phyloP scores from a whole-genome alignment of 2,797 vertebrate species.

The Brachymystax lenok region DNA sequence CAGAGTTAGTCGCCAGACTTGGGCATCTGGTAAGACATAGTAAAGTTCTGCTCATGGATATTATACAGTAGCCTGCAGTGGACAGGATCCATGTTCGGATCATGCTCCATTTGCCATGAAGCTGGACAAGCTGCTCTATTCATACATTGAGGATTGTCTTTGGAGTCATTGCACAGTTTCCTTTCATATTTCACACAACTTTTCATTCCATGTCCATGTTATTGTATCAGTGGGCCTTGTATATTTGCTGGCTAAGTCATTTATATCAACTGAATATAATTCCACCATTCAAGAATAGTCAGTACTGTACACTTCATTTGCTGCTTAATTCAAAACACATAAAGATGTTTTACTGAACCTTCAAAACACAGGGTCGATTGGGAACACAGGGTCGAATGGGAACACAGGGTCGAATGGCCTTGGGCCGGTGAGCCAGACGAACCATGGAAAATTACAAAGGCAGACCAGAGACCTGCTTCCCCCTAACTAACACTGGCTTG shows the following conservation, averaged over 20 bases:
- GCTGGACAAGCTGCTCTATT: background rate
- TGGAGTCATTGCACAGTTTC: background rate
- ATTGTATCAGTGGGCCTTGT: background rate
- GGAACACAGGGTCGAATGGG: background rate
- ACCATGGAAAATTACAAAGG: constrained; percentile 15
- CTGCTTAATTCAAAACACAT: background rate
- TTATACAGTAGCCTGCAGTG: background rate
- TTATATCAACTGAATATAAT: background rate
- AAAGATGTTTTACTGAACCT: background rate
- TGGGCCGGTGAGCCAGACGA: constrained; percentile 8
- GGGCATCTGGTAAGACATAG: background rate
- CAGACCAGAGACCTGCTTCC: background rate
- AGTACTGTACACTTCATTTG: background rate
- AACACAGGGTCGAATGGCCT: background rate
- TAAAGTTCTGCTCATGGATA: background rate
- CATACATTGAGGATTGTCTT: background rate
- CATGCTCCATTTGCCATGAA: background rate
- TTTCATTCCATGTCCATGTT: background rate
- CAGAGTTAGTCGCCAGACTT: background rate
- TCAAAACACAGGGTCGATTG: background rate
- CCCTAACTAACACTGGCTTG: background rate
- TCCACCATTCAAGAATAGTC: constrained; percentile 2
- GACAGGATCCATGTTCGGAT: background rate
- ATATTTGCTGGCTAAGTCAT: background rate
- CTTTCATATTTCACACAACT: background rate